Evolutionary conservation across 2,888 invertebrate genomes (phyloP).

Genomic region (Drosophila testacea): DNA sequence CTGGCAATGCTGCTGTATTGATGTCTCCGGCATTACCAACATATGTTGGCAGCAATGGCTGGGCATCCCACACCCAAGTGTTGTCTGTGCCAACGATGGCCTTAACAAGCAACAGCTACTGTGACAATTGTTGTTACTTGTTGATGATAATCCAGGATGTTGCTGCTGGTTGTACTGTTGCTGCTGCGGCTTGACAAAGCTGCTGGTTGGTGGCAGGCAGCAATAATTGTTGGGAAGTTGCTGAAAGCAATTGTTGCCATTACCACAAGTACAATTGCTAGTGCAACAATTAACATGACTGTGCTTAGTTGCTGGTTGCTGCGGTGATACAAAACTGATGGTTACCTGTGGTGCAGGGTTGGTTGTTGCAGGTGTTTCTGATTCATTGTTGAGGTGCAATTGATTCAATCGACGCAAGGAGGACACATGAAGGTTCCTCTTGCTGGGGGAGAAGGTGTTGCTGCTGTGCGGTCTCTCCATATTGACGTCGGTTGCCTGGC

Average conservation of each 20-base stretch:
- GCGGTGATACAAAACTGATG: conserved; percentile 47
- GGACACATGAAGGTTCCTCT: background rate
- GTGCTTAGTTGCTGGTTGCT: background rate
- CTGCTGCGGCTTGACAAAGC: conserved; percentile 5
- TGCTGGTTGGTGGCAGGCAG: background rate
- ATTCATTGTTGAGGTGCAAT: background rate
- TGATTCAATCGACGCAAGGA: conserved; percentile 2
- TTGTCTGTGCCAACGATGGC: conserved; percentile 25
- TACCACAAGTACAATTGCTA: conserved; percentile 10
- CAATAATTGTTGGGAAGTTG: conserved; percentile 4
- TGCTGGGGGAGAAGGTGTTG: background rate
- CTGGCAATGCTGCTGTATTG: conserved; percentile 12
- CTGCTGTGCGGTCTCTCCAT: background rate
- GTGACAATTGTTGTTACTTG: conserved; percentile 15
- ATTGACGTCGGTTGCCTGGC: conserved; percentile 44
- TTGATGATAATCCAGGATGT: conserved; percentile 11
- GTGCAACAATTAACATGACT: conserved; percentile 17
- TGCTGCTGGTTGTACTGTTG: conserved; percentile 6
- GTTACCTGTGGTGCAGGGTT: conserved; percentile 39
- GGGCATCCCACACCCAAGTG: conserved; percentile 13
- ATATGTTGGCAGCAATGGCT: conserved; percentile 19
- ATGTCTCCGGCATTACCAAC: conserved; percentile 8
- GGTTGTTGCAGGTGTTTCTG: background rate
- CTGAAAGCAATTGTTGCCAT: conserved; percentile 38
- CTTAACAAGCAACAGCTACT: conserved; percentile 40